These are phyloP conservation scores for Ophioninae sp. DNA, from an alignment of 2,888 invertebrate species.

Conservation along the genomic window DNA sequence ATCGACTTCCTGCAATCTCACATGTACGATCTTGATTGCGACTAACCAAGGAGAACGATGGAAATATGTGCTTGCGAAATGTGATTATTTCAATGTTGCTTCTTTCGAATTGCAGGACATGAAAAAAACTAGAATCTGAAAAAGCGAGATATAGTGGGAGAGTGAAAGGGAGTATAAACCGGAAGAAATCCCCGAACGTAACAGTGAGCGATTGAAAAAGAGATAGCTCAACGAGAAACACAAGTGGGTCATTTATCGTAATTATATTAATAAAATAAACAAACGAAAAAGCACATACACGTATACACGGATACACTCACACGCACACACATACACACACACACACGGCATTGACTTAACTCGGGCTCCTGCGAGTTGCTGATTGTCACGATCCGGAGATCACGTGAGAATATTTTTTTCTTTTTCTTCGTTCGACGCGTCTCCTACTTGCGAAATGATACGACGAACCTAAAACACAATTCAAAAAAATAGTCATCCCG, in stretches of 20 bases:
- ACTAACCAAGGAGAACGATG: neutral
- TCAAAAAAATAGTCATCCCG: constrained; percentile 33
- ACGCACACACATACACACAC: neutral
- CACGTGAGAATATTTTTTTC: constrained; percentile 4
- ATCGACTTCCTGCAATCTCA: neutral
- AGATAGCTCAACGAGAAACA: constrained; percentile 68
- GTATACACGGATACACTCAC: neutral
- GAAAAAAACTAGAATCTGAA: constrained; percentile 57
- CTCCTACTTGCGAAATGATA: constrained; percentile 14
- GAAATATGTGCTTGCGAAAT: neutral
- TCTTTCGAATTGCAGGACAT: constrained; percentile 67
- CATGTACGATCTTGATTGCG: neutral
- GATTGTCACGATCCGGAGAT: neutral
- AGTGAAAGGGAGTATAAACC: constrained; percentile 25
- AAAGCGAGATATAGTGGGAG: constrained; percentile 34
- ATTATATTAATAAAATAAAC: constrained; percentile 67
- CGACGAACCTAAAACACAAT: constrained; percentile 6
- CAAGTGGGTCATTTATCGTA: constrained; percentile 75
- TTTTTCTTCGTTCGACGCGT: constrained; percentile 25
- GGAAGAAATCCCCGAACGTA: constrained; percentile 13
- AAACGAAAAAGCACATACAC: constrained; percentile 23
- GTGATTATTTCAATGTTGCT: constrained; percentile 49
- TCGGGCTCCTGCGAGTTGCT: constrained; percentile 36
- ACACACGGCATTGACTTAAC: constrained; percentile 65
- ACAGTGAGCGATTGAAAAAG: constrained; percentile 60